Base-by-base conservation (phyloP, 2,888 invertebrate genomes). In the Nomada goodeniana region DNA sequence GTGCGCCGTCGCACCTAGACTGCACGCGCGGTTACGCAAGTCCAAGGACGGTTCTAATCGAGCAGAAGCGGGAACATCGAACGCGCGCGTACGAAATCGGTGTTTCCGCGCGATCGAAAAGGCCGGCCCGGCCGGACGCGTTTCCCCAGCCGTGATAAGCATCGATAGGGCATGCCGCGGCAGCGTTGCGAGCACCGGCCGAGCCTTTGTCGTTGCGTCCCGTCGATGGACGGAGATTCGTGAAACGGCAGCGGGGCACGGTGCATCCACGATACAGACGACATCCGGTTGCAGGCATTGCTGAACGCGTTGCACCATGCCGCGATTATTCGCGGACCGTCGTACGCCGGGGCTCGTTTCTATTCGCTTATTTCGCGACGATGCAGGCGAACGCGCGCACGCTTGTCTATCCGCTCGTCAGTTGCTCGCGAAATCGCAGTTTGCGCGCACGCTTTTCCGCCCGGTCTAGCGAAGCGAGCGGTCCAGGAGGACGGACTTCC, bases 401-500 rank as follows among this genome's bases (percentile, higher is more conserved):
- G 88, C 79, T 84, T 85, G 82, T 84, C 78, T 82, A 18, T 83
- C 73, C 88, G 83, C 80, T 80, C 84, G 76, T 82, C 90, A 89
- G 91, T 90, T 78, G 67, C 61, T 68, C 79, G 80, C 72, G 76
- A 71, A 81, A 76, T 77, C 75, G 64, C 80, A 77, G 61, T 72
- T 80, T 63, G 80, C 53, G 47, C 74, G 75, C 52, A 64, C 29
- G 42, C 60, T 20, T n/a, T 60, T 29, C 18, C n/a, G 36, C 59
- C 9, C 3, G 15, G 47, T n/a, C 9, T 29, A 7, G 0, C 7
- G 29, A 29, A 7, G 29, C 29, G 29, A 29, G 7, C 7, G 5
- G 36, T 0, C 7, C 7, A 7, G 36, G 36, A 5, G 36, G 36
- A 36, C 36, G 36, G 36, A 36, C 5, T 36, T 36, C 36, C 36